Evolutionary conservation across 1,140 invertebrate genomes (phyloP).

Genomic region (Hestina assimilis): DNA sequence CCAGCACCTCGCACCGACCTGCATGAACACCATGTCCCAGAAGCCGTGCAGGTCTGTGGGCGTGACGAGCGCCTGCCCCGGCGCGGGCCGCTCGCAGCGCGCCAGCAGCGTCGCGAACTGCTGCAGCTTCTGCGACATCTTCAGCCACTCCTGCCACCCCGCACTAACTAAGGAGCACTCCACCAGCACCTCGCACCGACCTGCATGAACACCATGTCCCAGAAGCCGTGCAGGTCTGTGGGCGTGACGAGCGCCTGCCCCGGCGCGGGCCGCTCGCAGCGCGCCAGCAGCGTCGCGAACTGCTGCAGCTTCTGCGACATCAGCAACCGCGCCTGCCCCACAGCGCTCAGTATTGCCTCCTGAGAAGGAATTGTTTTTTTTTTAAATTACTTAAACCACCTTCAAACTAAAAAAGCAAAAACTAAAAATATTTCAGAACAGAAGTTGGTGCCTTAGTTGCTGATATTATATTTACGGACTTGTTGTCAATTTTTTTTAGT

Average conservation of each 20-base stretch:
- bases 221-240: slow-evolving; percentile 65
- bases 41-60: too few species aligned
- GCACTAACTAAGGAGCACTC: slow-evolving; percentile 50
- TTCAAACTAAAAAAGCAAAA: too few species aligned
- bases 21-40: too few species aligned
- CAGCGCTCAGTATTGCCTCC: slow-evolving; percentile 50
- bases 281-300: slow-evolving; percentile 51
- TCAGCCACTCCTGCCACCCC: slow-evolving; percentile 58
- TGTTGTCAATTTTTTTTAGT: too few species aligned
- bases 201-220: slow-evolving; percentile 74
- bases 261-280: slow-evolving; percentile 42
- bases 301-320: slow-evolving; percentile 65
- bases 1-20: too few species aligned
- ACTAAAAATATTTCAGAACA: too few species aligned
- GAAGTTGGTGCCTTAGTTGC: too few species aligned
- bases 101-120: slow-evolving; percentile 58
- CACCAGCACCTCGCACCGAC: too few species aligned
- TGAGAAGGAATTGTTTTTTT: slow-evolving; percentile 17
- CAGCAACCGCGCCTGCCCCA: slow-evolving; percentile 61
- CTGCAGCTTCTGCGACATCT: slow-evolving; percentile 62
- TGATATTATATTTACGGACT: too few species aligned
- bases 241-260: slow-evolving; percentile 49
- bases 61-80: slow-evolving; percentile 43
- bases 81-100: too few species aligned
- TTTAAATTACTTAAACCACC: not conserved